Conservation (phyloP, 1,140 invertebrate species). For the Propsilocerus akamusi region DNA sequence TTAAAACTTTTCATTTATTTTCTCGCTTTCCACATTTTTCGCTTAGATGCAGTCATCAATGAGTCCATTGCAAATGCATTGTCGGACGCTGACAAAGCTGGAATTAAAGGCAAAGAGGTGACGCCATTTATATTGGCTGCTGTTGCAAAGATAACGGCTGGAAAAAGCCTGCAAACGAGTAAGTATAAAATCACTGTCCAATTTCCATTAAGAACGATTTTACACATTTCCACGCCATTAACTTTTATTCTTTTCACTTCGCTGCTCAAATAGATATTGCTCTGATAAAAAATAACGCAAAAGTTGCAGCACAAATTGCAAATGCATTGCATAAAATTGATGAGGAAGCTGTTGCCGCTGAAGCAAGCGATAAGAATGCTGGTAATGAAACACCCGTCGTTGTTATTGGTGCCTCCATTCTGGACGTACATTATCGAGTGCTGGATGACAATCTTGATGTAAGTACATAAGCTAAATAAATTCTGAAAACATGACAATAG, state of each 20-base stretch:
- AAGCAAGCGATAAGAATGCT: conserved; percentile 5
- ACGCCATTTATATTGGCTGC: conserved; percentile 77
- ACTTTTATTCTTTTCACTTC: conserved; percentile 9
- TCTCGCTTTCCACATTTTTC: conserved; percentile 3
- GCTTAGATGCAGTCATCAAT: conserved; percentile 32
- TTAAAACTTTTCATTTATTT: neutral
- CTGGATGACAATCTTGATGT: conserved; percentile 44
- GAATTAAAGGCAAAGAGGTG: conserved; percentile 69
- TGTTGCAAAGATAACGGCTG: conserved; percentile 58
- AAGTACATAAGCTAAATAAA: too few relatives aligned
- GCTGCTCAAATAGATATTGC: conserved; percentile 47
- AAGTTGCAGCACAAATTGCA: conserved; percentile 67
- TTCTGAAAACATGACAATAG: too few relatives aligned
- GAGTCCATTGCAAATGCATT: conserved; percentile 53
- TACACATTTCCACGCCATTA: too few relatives aligned
- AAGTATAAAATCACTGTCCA: conserved; percentile 17
- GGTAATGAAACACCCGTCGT: conserved; percentile 20
- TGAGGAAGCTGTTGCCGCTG: neutral
- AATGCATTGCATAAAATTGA: conserved; percentile 29
- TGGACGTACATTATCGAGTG: conserved; percentile 53
- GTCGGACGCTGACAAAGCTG: conserved; percentile 34
- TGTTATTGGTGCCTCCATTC: conserved; percentile 64
- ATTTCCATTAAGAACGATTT: neutral
- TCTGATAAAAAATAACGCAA: conserved; percentile 83
- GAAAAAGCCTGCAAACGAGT: conserved; percentile 67